A percentile compares a stretch with the other conserved stretches of the same genome.
Evolutionary conservation across 2,797 vertebrate species (phyloP).

Genomic region (Leontocebus nigricollis): DNA sequence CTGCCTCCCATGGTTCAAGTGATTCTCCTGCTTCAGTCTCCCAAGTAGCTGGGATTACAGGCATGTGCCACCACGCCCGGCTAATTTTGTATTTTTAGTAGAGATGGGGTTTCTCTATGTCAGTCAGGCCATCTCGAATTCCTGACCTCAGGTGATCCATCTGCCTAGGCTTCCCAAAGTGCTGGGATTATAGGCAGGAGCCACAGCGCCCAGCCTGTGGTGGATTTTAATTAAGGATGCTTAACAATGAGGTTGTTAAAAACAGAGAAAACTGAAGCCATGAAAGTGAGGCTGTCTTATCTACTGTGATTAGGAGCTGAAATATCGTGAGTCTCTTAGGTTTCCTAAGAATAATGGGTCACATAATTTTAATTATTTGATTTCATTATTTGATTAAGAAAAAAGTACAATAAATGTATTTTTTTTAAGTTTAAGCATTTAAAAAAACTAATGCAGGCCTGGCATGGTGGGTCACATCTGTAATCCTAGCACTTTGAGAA

Average conservation of each 20-base stretch:
- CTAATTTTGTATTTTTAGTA: neutral
- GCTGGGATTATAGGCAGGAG: neutral
- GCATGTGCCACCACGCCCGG: fast-evolving
- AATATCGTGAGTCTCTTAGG: conserved; percentile 13
- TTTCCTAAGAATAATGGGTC: neutral
- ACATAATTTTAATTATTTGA: neutral
- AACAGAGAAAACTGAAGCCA: neutral
- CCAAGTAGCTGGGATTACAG: neutral
- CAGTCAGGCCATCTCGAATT: neutral
- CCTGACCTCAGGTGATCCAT: neutral
- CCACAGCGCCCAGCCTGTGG: neutral
- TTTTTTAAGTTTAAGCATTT: conserved; percentile 17
- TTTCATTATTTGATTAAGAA: neutral
- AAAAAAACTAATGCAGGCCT: neutral
- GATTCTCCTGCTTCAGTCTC: neutral
- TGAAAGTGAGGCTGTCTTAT: neutral
- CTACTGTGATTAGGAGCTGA: neutral
- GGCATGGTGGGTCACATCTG: too few species aligned
- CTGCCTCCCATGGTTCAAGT: neutral
- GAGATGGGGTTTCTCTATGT: neutral
- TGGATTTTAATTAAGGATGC: neutral
- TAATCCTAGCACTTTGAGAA: too few species aligned
- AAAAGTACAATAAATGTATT: neutral
- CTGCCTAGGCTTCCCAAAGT: neutral
- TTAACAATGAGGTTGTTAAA: neutral